Base-by-base conservation (phyloP, 1,140 invertebrate species). In the Bombus confusus region DNA sequence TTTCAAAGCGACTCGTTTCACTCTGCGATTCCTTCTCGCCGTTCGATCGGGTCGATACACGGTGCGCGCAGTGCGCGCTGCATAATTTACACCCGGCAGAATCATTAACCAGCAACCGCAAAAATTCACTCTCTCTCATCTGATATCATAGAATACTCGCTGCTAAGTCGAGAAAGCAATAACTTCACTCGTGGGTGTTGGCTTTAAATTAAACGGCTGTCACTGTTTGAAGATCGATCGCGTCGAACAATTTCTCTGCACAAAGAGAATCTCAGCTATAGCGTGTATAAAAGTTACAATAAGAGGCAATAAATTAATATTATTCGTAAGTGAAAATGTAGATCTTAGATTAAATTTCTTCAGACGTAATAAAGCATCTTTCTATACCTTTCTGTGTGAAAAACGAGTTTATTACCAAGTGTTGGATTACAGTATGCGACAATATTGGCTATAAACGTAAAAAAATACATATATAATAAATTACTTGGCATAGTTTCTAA, bases 1-100 rank as follows among this genome's bases (percentile, higher is more conserved):
- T 79, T 15, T 43, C n/a, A 80, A 80, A 80, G 77, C 39, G 25
- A 80, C 64, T 80, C 10, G 77, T 18, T 79, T 37, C 77, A 15
- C 22, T 68, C 41, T 74, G 1, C 62, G 18, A 79, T 25, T 68
- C n/a, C 64, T 37, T 25, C 41, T 31, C n/a, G 10, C 34, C 43
- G 37, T 37, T 18, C 77, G 64, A 79, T 79, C 64, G 15, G 39
- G 37, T 13, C 64, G 34, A 80, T 52, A 69, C 34, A 69, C 41
- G 25, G 4, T 9, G 25, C 62, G 31, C 25, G 62, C 41, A 15
- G 9, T 52, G 31, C 64, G 0, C n/a, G 43, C 43, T n/a, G 78
- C 78, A 80, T 80, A 80, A 80, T 80, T 80, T 66, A 80, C 78
- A 57, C 43, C 9, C 31, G 41, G 79, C 66, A 39, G 37, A 39